Evolutionary conservation across 1,140 invertebrate genomes (phyloP).

Genomic region (Aphelinus certus): DNA sequence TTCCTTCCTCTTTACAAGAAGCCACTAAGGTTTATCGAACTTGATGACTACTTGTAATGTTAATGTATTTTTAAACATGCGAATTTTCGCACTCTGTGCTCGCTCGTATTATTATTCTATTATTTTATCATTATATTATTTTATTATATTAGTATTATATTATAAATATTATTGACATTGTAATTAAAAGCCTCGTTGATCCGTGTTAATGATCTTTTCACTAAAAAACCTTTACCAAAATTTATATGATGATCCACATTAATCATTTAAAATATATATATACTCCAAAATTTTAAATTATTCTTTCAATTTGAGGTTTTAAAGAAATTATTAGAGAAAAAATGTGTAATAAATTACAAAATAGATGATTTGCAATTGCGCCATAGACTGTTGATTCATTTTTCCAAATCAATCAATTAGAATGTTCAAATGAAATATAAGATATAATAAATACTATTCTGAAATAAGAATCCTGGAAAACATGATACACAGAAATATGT

Average conservation of each 20-base stretch:
- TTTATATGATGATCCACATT: slow-evolving; percentile 27
- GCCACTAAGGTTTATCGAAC: neutral
- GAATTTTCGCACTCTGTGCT: slow-evolving; percentile 35
- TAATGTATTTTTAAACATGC: slow-evolving; percentile 31
- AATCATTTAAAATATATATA: slow-evolving; percentile 18
- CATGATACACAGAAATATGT: no score
- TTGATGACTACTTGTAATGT: slow-evolving; percentile 28
- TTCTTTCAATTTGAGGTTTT: no score
- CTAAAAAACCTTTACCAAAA: slow-evolving; percentile 31
- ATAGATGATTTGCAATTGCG: no score
- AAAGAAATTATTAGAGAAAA: no score
- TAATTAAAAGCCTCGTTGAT: slow-evolving; percentile 40
- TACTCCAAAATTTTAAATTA: no score
- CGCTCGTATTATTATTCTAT: slow-evolving; percentile 40
- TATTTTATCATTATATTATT: slow-evolving; percentile 33
- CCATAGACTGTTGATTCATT: no score
- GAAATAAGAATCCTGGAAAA: no score
- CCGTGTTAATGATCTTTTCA: slow-evolving; percentile 36
- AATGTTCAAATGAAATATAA: no score
- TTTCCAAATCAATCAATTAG: no score
- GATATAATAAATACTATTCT: no score
- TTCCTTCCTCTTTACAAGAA: slow-evolving; percentile 28
- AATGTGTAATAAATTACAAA: no score
- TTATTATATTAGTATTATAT: slow-evolving; percentile 36
- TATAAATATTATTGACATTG: slow-evolving; percentile 30